phyloP scores from a whole-genome alignment of 2,888 invertebrate species.

The Dione juno region DNA sequence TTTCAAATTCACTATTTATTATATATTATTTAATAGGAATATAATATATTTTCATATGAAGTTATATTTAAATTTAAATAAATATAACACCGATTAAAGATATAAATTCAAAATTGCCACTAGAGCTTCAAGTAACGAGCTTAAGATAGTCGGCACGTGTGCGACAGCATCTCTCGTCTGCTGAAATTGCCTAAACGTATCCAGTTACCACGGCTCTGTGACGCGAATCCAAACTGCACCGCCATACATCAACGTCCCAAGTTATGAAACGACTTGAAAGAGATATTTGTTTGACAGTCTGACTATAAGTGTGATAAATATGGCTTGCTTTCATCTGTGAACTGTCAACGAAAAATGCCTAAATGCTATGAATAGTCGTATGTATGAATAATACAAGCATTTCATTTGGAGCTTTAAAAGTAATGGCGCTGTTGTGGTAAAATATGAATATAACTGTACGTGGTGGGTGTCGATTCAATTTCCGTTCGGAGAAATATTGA shows the following conservation, averaged over 20 bases:
- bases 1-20: too few relatives aligned
- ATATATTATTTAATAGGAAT: too few relatives aligned
- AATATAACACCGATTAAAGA: conserved; percentile 56
- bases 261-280: conserved; percentile 70
- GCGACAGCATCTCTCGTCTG: conserved; percentile 57
- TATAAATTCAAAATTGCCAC: conserved; percentile 73
- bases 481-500: not conserved
- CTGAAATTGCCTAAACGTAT: conserved; percentile 68
- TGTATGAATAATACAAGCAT: not conserved
- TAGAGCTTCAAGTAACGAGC: conserved; percentile 65
- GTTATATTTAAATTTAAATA: not conserved
- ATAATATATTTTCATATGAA: not conserved
- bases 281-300: conserved; percentile 67
- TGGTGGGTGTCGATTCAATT: not conserved
- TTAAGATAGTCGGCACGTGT: conserved; percentile 77
- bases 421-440: not conserved
- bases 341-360: conserved; percentile 34
- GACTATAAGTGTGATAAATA: conserved; percentile 50
- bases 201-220: conserved; percentile 54
- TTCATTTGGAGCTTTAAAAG: too few relatives aligned
- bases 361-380: conserved; percentile 16
- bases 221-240: conserved; percentile 46
- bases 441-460: not conserved
- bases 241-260: conserved; percentile 73
- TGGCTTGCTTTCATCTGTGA: conserved; percentile 42